These are phyloP conservation scores for Archegozetes longisetosus DNA, from an alignment of 1,140 invertebrate species.

Conservation along the genomic window DNA sequence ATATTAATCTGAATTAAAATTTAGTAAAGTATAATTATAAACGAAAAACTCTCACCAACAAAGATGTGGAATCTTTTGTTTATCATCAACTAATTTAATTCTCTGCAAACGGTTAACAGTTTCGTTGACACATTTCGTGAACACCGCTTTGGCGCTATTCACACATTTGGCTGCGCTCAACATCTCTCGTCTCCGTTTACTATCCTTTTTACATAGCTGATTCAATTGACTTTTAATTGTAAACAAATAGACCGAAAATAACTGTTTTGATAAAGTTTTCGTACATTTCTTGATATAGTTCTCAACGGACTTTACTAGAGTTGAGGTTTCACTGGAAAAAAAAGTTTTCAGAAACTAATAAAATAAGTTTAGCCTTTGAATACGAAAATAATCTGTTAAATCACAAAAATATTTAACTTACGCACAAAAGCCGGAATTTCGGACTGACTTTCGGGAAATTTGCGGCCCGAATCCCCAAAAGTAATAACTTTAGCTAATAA, in stretches of 20 bases:
- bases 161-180: not conserved
- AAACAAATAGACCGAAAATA: not conserved
- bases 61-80: not conserved
- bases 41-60: not conserved
- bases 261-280: not conserved
- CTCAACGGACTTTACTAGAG: not conserved
- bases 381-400: too few relatives aligned
- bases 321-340: not conserved
- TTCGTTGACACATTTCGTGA: not conserved
- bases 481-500: too few relatives aligned
- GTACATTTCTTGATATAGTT: not conserved
- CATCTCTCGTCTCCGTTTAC: not conserved
- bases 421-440: too few relatives aligned
- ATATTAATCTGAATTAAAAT: too few relatives aligned
- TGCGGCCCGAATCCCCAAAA: too few relatives aligned
- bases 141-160: not conserved
- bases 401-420: too few relatives aligned
- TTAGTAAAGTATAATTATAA: too few relatives aligned
- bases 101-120: not conserved
- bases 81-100: not conserved
- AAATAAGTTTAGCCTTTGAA: too few relatives aligned
- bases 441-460: too few relatives aligned
- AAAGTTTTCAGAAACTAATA: too few relatives aligned
- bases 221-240: not conserved
- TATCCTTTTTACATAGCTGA: not conserved